Base-by-base conservation (phyloP, 30 jellyfish, hydroid and myxozoan species). In the Hydra vulgaris region DNA sequence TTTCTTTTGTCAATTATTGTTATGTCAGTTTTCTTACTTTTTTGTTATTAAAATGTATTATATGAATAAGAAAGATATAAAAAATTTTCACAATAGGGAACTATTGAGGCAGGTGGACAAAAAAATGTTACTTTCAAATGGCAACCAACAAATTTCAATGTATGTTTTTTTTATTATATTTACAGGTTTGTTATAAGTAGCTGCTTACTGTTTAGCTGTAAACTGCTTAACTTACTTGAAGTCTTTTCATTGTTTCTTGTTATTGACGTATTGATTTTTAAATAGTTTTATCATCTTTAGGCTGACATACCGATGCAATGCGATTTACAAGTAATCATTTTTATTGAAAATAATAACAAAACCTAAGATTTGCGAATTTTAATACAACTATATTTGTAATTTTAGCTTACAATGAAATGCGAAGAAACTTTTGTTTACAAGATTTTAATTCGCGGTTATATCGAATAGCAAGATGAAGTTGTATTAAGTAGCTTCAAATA, bases 71-170 rank as follows among this genome's bases (percentile, higher is more conserved):
- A n/a, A n/a, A n/a, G n/a, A n/a, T n/a, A n/a, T n/a, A n/a, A n/a
- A 40, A 40, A 5, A 12, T 40, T 40, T 40, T 40, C 61, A 40
- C 12, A 40, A 3, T 40, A 89, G 97, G 97, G 97, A 15, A 95
- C 95, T 12, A 92, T 89, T 55, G 97, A 89, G 52, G 83, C 86
- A 25, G 97, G 97, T 21, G 78, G 73, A 21, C 78, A 78, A 78
- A 84, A 82, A 66, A 19, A 24, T 25, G 20, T 89, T 1, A 71
- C 88, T 4, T 80, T 85, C 56, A 89, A 85, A 71, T 89, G 97
- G 97, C 82, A 77, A 24, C 95, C 95, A 25, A 54, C 53, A 66
- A 84, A 85, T 19, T 77, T 70, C 66, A 84, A 89, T 25, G 97
- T 89, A 85, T 68, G 88, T 83, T 18, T 0, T 55, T n/a, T 75